These are phyloP conservation scores for Calliopsis andreniformis DNA, from an alignment of 1,140 invertebrate species.

Conservation along the genomic window DNA sequence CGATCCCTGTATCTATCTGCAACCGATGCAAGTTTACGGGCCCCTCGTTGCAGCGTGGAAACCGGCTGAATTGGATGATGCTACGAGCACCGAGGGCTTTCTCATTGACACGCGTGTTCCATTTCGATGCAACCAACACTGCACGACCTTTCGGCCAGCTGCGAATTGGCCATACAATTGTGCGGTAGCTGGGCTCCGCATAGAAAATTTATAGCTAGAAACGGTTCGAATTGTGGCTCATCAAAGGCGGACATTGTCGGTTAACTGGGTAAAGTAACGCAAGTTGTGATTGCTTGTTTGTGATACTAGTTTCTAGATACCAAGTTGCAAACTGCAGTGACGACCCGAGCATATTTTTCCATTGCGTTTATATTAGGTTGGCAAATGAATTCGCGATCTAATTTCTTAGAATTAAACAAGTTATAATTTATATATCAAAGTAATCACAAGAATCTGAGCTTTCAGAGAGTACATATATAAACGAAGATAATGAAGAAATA, in stretches of 20 bases:
- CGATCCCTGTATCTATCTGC: neutral
- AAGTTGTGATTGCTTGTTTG: neutral
- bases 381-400: too few species aligned
- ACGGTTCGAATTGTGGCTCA: neutral
- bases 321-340: too few species aligned
- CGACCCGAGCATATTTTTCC: too few species aligned
- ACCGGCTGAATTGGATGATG: slow-evolving; percentile 8
- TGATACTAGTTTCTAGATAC: neutral
- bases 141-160: slow-evolving; percentile 21
- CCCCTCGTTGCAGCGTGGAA: neutral
- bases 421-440: too few species aligned
- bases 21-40: neutral
- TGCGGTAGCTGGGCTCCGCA: neutral
- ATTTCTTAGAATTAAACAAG: too few species aligned
- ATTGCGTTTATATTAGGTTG: too few species aligned
- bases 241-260: neutral
- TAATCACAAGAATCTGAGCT: too few species aligned
- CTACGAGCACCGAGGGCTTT: neutral
- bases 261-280: too few species aligned
- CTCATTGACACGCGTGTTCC: slow-evolving; percentile 38
- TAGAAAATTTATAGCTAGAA: neutral
- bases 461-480: too few species aligned
- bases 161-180: slow-evolving; percentile 21
- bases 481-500: too few species aligned
- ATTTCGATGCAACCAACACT: slow-evolving; percentile 47